Conservation (phyloP, 2,888 invertebrate genomes). For the Patella depressa region DNA sequence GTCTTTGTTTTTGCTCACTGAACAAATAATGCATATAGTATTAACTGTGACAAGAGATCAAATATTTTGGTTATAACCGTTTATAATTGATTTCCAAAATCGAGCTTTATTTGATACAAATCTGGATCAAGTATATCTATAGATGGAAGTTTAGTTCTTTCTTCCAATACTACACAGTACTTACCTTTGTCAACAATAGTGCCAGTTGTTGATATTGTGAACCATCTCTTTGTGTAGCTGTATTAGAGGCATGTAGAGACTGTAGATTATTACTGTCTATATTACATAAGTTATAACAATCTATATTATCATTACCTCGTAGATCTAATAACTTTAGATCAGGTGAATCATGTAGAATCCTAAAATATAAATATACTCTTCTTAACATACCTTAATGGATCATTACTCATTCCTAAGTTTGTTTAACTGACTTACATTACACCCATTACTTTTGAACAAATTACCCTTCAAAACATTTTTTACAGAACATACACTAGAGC, state of each 20-base stretch:
- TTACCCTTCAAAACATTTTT: no score
- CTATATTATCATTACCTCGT: slow-evolving; percentile 4
- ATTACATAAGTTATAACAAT: neutral
- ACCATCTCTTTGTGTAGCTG: neutral
- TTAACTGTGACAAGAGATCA: no score
- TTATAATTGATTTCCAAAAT: no score
- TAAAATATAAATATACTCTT: no score
- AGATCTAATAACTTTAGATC: slow-evolving; percentile 1
- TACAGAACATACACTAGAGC: no score
- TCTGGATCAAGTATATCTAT: no score
- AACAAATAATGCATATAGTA: neutral
- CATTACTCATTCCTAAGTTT: neutral
- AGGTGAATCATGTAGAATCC: no score
- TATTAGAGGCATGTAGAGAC: neutral
- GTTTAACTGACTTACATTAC: no score
- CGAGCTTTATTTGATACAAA: no score
- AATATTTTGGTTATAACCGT: no score
- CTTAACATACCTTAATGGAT: neutral
- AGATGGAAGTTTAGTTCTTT: no score
- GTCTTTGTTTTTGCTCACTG: neutral
- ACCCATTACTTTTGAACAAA: no score
- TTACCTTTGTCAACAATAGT: neutral
- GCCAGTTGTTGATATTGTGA: neutral
- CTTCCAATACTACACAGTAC: neutral
- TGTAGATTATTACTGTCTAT: neutral